phyloP scores from a whole-genome alignment of 2,888 invertebrate genomes.

The Salticus scenicus region DNA sequence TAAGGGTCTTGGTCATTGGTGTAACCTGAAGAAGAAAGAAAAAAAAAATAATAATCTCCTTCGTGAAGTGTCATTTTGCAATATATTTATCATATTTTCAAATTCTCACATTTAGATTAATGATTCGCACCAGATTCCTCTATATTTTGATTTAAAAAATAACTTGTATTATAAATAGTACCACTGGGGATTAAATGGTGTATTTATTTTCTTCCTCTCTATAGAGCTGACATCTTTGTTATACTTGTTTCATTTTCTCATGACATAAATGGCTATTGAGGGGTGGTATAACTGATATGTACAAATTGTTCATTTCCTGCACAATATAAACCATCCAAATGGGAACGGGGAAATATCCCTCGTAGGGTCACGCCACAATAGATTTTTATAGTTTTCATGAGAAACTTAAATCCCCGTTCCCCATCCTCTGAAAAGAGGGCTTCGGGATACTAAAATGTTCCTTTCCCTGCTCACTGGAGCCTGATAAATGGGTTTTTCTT shows the following conservation, averaged over 20 bases:
- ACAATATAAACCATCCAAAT: neutral
- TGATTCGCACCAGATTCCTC: too few relatives aligned
- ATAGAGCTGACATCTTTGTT: too few relatives aligned
- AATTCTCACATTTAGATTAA: too few relatives aligned
- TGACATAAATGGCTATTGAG: neutral
- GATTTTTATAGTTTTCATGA: neutral
- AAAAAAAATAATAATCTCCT: too few relatives aligned
- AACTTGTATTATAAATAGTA: too few relatives aligned
- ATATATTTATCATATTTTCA: too few relatives aligned
- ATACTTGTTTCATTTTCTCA: neutral
- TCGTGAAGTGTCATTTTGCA: too few relatives aligned
- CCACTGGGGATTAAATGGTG: too few relatives aligned
- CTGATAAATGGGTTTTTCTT: neutral
- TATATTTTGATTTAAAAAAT: too few relatives aligned
- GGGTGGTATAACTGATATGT: neutral
- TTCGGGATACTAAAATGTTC: neutral
- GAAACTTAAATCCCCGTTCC: neutral
- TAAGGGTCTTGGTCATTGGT: too few relatives aligned
- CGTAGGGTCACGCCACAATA: neutral
- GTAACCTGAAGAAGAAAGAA: too few relatives aligned
- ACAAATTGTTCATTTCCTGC: conserved; percentile 11
- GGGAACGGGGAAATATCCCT: neutral
- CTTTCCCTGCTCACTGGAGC: neutral
- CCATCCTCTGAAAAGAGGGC: neutral
- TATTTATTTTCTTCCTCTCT: too few relatives aligned